Conservation (phyloP, 1,140 invertebrate genomes). For the Zaprionus capensis region DNA sequence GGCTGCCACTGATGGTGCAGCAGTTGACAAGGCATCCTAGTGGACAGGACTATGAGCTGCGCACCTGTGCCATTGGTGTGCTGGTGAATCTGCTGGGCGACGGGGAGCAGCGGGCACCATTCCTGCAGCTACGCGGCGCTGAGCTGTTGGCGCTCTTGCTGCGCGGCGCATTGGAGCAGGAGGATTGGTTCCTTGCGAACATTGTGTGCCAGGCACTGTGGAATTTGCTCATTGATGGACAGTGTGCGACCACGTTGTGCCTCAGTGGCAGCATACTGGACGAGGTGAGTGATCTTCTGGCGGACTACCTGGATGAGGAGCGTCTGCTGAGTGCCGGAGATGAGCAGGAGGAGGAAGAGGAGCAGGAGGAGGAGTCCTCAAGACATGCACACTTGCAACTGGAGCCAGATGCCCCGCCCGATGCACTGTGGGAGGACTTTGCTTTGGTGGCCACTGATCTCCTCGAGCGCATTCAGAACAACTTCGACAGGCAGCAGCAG, state of each 20-base stretch:
- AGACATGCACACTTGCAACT: not conserved
- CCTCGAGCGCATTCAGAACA: constrained; percentile 85
- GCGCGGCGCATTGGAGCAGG: constrained; percentile 69
- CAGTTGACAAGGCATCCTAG: constrained; percentile 61
- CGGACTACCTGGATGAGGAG: constrained; percentile 86
- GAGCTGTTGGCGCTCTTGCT: constrained; percentile 67
- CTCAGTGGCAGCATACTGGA: constrained; percentile 85
- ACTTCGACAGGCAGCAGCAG: constrained; percentile 63
- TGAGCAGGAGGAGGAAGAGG: constrained; percentile 31
- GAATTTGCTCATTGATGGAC: constrained; percentile 89
- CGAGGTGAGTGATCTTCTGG: constrained; percentile 85
- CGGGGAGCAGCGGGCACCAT: constrained; percentile 74
- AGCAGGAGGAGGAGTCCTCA: not conserved
- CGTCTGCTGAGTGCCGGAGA: constrained; percentile 76
- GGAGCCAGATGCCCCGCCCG: constrained; percentile 46
- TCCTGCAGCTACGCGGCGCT: constrained; percentile 73
- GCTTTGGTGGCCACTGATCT: constrained; percentile 87
- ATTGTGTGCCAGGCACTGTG: constrained; percentile 86
- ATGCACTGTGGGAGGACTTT: constrained; percentile 87
- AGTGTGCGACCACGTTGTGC: constrained; percentile 84
- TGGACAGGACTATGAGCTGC: constrained; percentile 74
- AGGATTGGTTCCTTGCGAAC: constrained; percentile 82
- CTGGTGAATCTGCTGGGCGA: constrained; percentile 82
- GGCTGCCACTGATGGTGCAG: constrained; percentile 71
- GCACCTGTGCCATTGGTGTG: constrained; percentile 80